Conservation (phyloP, 2,888 invertebrate genomes). For the Camponotus fellah region DNA sequence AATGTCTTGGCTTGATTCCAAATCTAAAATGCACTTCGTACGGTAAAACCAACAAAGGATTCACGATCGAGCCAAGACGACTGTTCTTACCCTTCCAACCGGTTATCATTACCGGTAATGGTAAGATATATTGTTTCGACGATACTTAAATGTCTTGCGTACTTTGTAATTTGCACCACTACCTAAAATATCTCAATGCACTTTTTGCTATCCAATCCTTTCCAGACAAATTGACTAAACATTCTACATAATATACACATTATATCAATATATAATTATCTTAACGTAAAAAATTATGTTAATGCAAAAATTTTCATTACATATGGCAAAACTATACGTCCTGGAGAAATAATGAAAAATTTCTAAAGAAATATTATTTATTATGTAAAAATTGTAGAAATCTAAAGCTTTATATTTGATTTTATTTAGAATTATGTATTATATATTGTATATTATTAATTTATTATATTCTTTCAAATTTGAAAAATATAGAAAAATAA, state of each 20-base stretch:
- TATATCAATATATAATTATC: background rate
- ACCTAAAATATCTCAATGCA: background rate
- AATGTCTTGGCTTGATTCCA: conserved; percentile 46
- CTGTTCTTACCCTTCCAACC: conserved; percentile 1
- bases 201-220: background rate
- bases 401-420: background rate
- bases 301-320: background rate
- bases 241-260: background rate
- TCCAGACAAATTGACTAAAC: conserved; percentile 8
- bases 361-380: background rate
- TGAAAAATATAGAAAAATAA: background rate
- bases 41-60: conserved; percentile 41
- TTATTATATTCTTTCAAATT: background rate
- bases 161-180: conserved; percentile 16
- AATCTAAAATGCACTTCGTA: conserved; percentile 37
- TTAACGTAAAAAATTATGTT: background rate
- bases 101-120: conserved; percentile 35
- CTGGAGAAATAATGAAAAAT: background rate
- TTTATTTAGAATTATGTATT: background rate
- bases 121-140: conserved; percentile 15
- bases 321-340: background rate
- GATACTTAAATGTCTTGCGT: conserved; percentile 24
- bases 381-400: background rate
- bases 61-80: conserved; percentile 30
- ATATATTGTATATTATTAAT: background rate